Percentiles rank a stretch among this genome's conserved stretches.
phyloP scores from a whole-genome alignment of 2,888 invertebrate genomes.

The Gnatocerus cornutus region DNA sequence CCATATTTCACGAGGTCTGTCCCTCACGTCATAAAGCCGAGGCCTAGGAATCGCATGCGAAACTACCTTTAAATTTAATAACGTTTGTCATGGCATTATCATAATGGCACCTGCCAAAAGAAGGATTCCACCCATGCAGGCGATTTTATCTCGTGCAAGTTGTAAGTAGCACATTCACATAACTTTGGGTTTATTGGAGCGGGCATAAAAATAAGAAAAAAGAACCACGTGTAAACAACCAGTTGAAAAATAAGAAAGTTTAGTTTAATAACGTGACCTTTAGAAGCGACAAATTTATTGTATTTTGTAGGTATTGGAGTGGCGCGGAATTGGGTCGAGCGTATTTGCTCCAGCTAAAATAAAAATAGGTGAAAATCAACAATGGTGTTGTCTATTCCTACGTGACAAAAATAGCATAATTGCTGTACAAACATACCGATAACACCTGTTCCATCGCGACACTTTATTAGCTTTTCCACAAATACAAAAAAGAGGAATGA shows the following conservation, averaged over 20 bases:
- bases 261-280: constrained; percentile 26
- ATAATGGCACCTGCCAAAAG: constrained; percentile 21
- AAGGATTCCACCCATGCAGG: not conserved
- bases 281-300: constrained; percentile 21
- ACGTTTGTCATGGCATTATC: constrained; percentile 27
- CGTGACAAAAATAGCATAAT: constrained; percentile 3
- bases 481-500: constrained; percentile 8
- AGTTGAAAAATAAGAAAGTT: constrained; percentile 18
- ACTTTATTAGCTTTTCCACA: constrained; percentile 9
- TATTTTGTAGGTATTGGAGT: constrained; percentile 6
- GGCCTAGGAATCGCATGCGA: constrained; percentile 25
- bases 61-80: constrained; percentile 37
- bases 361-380: not conserved
- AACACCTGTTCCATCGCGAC: not conserved
- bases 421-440: not conserved
- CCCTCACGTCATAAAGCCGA: constrained; percentile 42
- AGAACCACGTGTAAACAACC: constrained; percentile 18
- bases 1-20: constrained; percentile 36
- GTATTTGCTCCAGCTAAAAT: constrained; percentile 9
- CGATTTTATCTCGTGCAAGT: constrained; percentile 26
- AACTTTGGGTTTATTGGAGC: constrained; percentile 30
- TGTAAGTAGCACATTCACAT: constrained; percentile 23
- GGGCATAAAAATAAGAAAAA: constrained; percentile 7
- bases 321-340: constrained; percentile 19
- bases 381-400: constrained; percentile 4